Percentiles rank a stretch among this genome's conserved stretches.
Conservation (phyloP, 2,888 invertebrate species). For the Drosophila demipolita region DNA sequence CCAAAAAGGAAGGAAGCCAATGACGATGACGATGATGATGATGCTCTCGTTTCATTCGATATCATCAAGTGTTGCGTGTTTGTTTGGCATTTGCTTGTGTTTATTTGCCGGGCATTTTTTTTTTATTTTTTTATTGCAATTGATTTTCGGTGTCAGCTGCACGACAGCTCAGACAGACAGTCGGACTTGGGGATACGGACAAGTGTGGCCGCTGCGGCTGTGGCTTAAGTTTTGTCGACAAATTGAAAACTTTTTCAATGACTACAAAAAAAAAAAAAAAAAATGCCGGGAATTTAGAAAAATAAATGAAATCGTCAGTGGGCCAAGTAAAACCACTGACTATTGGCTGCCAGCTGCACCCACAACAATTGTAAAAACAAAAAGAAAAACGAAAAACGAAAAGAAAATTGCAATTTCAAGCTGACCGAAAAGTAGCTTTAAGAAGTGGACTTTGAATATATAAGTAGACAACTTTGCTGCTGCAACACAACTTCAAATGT, state of each 20-base stretch:
- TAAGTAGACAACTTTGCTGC: constrained; percentile 19
- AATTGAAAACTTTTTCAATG: constrained; percentile 76
- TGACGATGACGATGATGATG: constrained; percentile 19
- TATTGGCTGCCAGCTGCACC: constrained; percentile 47
- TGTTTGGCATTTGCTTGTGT: constrained; percentile 47
- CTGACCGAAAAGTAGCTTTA: constrained; percentile 12
- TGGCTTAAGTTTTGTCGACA: constrained; percentile 76
- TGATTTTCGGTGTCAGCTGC: constrained; percentile 79
- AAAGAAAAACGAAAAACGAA: constrained; percentile 13
- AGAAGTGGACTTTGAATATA: constrained; percentile 35
- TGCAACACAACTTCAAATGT: constrained; percentile 14
- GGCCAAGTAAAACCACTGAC: constrained; percentile 40
- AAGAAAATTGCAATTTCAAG: constrained; percentile 40
- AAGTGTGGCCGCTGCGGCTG: constrained; percentile 76
- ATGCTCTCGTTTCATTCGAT: constrained; percentile 8
- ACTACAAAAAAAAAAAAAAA: constrained; percentile 11
- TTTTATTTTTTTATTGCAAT: constrained; percentile 64
- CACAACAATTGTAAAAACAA: constrained; percentile 1
- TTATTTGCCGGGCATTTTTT: constrained; percentile 57
- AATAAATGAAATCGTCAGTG: constrained; percentile 24
- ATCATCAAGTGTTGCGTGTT: constrained; percentile 20
- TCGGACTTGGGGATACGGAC: constrained; percentile 32
- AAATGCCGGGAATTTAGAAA: constrained; percentile 13
- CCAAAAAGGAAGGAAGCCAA: constrained; percentile 37
- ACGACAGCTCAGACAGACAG: constrained; percentile 32